Percentiles rank a stretch among this genome's conserved stretches.
Conservation (phyloP, 1,140 invertebrate genomes). For the Drosophila nigromelanica region DNA sequence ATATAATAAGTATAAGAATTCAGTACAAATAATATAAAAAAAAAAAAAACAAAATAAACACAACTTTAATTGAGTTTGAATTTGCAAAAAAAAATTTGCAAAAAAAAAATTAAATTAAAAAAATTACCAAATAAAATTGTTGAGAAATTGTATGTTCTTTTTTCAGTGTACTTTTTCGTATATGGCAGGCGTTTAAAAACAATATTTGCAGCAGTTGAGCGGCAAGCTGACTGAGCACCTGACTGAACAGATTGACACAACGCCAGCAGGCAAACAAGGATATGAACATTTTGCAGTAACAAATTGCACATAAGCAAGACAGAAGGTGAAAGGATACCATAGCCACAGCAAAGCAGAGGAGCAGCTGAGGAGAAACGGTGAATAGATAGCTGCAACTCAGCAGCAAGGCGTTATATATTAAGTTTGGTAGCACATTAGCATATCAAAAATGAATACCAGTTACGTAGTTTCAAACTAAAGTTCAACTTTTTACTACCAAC, state of each 20-base stretch:
- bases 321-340: background rate
- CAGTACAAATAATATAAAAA: no score
- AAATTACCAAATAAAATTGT: no score
- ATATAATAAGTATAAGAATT: no score
- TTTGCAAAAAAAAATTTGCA: no score
- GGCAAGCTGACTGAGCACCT: slow-evolving; percentile 5
- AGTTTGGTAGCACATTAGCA: slow-evolving; percentile 1
- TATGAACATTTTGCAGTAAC: slow-evolving; percentile 3
- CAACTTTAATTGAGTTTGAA: no score
- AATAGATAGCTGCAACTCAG: slow-evolving; percentile 1
- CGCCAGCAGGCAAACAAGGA: background rate
- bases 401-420: background rate
- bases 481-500: background rate
- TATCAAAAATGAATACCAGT: background rate
- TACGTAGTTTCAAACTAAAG: background rate
- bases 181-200: slow-evolving; percentile 1
- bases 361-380: background rate
- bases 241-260: slow-evolving; percentile 12
- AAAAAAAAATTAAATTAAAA: no score
- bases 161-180: background rate
- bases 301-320: background rate
- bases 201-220: slow-evolving; percentile 40
- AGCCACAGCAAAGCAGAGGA: slow-evolving; percentile 4
- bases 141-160: no score
- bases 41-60: no score